These are phyloP conservation scores for Sinonovacula constricta DNA, from an alignment of 1,140 invertebrate species.

Conservation along the genomic window DNA sequence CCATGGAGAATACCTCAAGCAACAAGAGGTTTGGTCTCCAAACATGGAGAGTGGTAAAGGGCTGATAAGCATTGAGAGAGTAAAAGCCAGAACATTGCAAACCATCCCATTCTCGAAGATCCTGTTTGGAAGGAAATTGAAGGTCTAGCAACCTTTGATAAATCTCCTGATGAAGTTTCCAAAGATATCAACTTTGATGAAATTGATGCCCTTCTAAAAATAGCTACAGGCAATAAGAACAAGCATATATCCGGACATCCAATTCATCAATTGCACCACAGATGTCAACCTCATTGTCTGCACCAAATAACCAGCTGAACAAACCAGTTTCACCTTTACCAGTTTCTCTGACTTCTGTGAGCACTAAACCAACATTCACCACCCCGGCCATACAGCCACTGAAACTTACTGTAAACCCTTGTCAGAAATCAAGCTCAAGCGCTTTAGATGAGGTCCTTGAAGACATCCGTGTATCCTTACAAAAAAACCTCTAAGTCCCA, in stretches of 20 bases:
- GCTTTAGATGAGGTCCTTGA: conserved; percentile 74
- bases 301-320: background rate
- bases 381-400: conserved; percentile 71
- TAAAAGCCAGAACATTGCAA: conserved; percentile 72
- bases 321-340: background rate
- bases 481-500: conserved; percentile 69
- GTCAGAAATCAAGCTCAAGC: conserved; percentile 59
- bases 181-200: conserved; percentile 42
- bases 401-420: conserved; percentile 58
- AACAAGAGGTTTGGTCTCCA: conserved; percentile 72
- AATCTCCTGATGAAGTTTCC: conserved; percentile 6
- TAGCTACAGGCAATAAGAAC: conserved; percentile 33
- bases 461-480: conserved; percentile 68
- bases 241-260: background rate
- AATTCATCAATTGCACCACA: background rate
- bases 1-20: too few relatives aligned
- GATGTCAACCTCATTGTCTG: background rate
- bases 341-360: background rate
- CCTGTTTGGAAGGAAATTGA: conserved; percentile 76
- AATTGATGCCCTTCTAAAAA: conserved; percentile 40
- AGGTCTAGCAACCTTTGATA: conserved; percentile 71
- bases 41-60: conserved; percentile 72
- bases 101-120: conserved; percentile 76
- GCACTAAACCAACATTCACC: conserved; percentile 48
- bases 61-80: conserved; percentile 72